Evolutionary conservation across 2,113 vertebrate species (phyloP), one percentile per base, ranked within the genome.

Genomic region (Nycticryphes semicollaris): DNA sequence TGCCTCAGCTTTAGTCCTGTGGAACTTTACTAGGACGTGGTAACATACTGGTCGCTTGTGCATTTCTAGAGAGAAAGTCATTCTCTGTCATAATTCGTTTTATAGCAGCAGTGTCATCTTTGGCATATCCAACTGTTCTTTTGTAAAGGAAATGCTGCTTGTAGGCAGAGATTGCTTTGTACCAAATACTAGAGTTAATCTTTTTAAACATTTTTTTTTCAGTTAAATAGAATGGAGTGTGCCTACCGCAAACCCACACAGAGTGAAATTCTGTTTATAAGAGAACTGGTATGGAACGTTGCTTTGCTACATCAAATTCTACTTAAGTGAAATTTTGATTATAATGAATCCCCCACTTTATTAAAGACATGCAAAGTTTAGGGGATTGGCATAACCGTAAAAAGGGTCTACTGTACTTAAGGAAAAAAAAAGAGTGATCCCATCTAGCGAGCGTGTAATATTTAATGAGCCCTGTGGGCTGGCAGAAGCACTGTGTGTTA

Each of bases 1-100:
- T 98, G 93, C 97, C 97, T 97, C 98, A 97, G 98, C 97, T 98
- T 98, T 95, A 97, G 96, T 96, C 95, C 97, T 97, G 97, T 97
- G 97, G 95, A 96, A 94, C 94, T 96, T 96, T 96, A 87, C 97
- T 84, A 73, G 97, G 91, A 93, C 67, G 88, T 97, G 97, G 95
- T 97, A 76, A 97, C 50, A 33, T 93, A 96, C 90, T 96, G 94
- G 91, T 96, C 78, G 78, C 94, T 94, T 95, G 84, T 91, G 74
- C 31, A 5, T 95, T 97, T 95, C 90, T 96, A 94, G 33, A 18
- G 85, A 78, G 84, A 88, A 95, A 89, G 48, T 59, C 8, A 1
- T 67, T 62, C 60, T 94, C 31, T 9, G 3, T 87, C 81, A 77
- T 93, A 77, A 64, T 66, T 79, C 24, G 22, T 87, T 90, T 96